phyloP scores from a whole-genome alignment of 2,888 invertebrate genomes.

The Merodon equestris region DNA sequence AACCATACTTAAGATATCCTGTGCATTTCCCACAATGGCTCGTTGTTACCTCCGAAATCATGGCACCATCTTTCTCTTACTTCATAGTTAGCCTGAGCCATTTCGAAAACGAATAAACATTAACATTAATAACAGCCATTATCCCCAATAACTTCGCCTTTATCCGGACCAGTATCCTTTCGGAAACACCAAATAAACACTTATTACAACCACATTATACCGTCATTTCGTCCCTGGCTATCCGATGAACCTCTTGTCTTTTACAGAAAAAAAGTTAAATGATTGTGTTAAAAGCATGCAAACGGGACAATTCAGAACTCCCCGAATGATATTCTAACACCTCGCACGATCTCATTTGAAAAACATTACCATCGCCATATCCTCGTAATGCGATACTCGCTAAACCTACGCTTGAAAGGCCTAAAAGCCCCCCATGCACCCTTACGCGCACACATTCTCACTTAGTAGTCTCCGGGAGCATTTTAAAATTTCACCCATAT shows the following conservation, averaged over 20 bases:
- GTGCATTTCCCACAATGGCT: no score
- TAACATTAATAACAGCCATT: no score
- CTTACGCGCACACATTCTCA: slow-evolving; percentile 2
- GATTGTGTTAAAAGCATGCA: slow-evolving; percentile 65
- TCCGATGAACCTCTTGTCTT: background rate
- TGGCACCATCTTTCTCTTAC: no score
- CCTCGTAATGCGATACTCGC: slow-evolving; percentile 20
- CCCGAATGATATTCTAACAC: slow-evolving; percentile 43
- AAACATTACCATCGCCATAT: slow-evolving; percentile 64
- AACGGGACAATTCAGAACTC: slow-evolving; percentile 41
- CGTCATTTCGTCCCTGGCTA: no score
- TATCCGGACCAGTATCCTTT: no score
- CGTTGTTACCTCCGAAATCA: no score
- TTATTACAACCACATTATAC: background rate
- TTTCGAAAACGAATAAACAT: no score
- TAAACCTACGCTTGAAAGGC: slow-evolving; percentile 9
- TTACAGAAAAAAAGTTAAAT: slow-evolving; percentile 59
- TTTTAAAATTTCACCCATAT: slow-evolving; percentile 59
- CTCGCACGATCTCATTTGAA: slow-evolving; percentile 64
- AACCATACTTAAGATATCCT: no score
- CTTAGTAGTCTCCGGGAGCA: slow-evolving; percentile 50
- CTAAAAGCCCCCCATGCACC: slow-evolving; percentile 18
- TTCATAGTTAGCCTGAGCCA: no score
- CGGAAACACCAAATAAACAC: slow-evolving; percentile 9
- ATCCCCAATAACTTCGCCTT: no score